Evolutionary conservation across 2,888 invertebrate genomes (phyloP), one percentile per base, ranked within the genome.

Genomic region (Pandemis heparana): DNA sequence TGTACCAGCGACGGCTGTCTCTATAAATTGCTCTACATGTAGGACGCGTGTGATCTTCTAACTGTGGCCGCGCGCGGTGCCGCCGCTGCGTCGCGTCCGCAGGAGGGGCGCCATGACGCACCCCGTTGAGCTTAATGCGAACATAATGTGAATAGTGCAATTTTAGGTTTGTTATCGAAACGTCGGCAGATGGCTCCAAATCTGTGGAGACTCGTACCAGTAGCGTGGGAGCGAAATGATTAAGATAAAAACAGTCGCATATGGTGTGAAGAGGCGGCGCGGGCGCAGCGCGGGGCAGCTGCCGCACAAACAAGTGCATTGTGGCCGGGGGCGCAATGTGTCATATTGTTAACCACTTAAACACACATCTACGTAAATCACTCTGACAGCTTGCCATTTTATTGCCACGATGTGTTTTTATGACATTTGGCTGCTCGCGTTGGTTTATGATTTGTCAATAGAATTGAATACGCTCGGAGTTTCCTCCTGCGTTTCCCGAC

Each of bases 211-310:
- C 53, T 32, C 53, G 53, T 23, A 61, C 12, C 71, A 51, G 69
- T 41, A 53, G 74, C 74, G 70, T 74, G 74, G 74, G 70, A 70
- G 74, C 70, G n/a, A 18, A 38, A 64, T 48, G 62, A 74, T 69
- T 65, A 69, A 64, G 68, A 74, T 70, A 60, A 69, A 56, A 39
- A 53, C 59, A 48, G 74, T 51, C 69, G 56, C 74, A 70, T 74
- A 18, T 74, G 68, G 62, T 48, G 67, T 56, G 61, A 67, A 68
- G 68, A 60, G 32, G 38, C 18, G n/a, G 59, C 43, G 67, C 62
- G 62, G 43, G 63, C 73, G 65, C 41, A n/a, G 51, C 12, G 39
- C 32, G 10, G 60, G 46, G 12, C 56, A 56, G 23, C 43, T 41
- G 67, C 32, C 32, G 67, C 67, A 66, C 71, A 61, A 32, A 51